These are phyloP conservation scores for Anolis sagrei DNA, from an alignment of 2,113 vertebrate genomes.

Conservation along the genomic window DNA sequence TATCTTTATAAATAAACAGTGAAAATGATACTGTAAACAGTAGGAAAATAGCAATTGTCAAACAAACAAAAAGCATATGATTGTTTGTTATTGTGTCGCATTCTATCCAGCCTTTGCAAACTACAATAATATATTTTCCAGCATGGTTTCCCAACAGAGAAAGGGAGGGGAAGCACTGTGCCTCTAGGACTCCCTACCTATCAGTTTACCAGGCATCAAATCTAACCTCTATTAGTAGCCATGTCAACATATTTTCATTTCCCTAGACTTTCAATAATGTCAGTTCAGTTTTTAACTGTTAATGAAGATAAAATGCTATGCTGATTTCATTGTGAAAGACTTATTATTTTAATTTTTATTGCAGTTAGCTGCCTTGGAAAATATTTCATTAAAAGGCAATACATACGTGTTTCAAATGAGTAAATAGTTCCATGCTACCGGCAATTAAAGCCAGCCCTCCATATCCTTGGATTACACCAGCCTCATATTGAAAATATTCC, in stretches of 20 bases:
- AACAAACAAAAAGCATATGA: rapidly evolving
- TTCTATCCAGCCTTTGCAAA: not conserved
- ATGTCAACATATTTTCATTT: not conserved
- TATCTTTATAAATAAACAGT: not conserved
- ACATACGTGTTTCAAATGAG: not conserved
- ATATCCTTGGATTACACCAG: too few species aligned
- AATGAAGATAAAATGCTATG: not conserved
- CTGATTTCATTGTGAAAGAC: not conserved
- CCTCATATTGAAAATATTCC: too few species aligned
- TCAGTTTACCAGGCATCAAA: not conserved
- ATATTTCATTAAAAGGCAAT: not conserved
- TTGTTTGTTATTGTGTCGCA: not conserved
- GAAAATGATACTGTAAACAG: not conserved
- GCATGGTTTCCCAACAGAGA: not conserved
- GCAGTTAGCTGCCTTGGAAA: not conserved
- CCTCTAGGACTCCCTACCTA: not conserved
- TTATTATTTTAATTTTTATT: not conserved
- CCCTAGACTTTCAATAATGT: not conserved
- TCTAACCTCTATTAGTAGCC: not conserved
- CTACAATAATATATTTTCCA: not conserved
- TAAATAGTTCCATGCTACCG: not conserved
- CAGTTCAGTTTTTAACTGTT: not conserved
- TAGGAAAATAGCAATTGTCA: not conserved
- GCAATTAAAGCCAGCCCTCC: not conserved
- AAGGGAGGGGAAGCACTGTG: not conserved